These are phyloP conservation scores for Sarcophaga peregrina DNA, from an alignment of 1,140 invertebrate species.

Conservation along the genomic window DNA sequence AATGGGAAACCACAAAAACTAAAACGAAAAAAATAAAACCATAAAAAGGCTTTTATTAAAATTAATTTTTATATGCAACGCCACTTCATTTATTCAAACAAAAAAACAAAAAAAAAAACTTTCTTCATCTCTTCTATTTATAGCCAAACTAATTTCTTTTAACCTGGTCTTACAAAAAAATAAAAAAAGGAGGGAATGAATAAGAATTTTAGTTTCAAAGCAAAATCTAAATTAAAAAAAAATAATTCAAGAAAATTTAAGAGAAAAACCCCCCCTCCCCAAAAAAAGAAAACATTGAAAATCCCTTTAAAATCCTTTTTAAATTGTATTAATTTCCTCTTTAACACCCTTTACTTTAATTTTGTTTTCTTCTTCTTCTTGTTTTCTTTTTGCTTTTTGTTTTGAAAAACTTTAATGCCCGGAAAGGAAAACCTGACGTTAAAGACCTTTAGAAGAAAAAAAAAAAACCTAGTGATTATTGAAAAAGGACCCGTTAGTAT, in stretches of 20 bases:
- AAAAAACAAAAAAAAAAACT: neutral
- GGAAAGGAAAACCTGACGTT: neutral
- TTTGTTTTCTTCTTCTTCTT: neutral
- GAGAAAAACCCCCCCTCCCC: too few relatives aligned
- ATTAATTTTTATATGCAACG: slow-evolving; percentile 27
- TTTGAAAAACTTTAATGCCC: neutral
- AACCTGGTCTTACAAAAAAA: too few relatives aligned
- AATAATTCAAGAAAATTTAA: neutral
- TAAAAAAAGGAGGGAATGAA: too few relatives aligned
- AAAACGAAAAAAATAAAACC: neutral
- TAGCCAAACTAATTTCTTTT: neutral
- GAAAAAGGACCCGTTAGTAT: neutral
- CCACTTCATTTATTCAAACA: neutral
- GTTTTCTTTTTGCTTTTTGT: neutral
- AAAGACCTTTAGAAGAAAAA: neutral
- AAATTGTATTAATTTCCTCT: slow-evolving; percentile 31
- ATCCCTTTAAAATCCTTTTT: slow-evolving; percentile 19
- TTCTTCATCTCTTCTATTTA: neutral
- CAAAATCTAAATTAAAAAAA: neutral
- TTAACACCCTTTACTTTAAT: neutral
- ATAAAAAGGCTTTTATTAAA: slow-evolving; percentile 37
- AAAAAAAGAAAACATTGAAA: neutral
- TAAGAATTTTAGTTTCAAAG: too few relatives aligned
- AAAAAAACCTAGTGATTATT: neutral
- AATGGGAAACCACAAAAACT: slow-evolving; percentile 19